phyloP scores from a whole-genome alignment of 2,888 invertebrate species.

The Oasisia sp. region DNA sequence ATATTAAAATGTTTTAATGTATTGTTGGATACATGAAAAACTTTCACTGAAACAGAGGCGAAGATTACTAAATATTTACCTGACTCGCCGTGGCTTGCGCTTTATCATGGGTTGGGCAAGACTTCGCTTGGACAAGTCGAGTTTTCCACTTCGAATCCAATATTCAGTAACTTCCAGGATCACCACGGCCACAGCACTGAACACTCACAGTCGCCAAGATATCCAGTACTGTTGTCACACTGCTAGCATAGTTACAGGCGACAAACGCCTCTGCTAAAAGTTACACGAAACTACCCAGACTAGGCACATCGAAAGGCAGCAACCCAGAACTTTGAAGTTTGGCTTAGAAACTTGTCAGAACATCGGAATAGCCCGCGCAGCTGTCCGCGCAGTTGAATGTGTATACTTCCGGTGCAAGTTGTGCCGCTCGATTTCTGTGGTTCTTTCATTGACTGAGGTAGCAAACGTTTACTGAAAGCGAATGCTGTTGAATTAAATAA shows the following conservation, averaged over 20 bases:
- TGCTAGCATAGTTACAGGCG: not conserved
- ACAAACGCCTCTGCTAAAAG: not conserved
- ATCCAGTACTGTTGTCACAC: not conserved
- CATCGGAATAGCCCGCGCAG: not conserved
- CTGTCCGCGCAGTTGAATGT: not conserved
- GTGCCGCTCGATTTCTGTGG: not conserved
- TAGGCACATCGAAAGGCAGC: not conserved
- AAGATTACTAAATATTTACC: not conserved
- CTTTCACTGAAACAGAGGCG: not conserved
- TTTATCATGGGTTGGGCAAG: not conserved
- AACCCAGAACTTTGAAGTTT: not conserved
- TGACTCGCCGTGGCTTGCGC: not conserved
- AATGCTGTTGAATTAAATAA: not conserved
- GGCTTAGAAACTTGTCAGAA: not conserved
- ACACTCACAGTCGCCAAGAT: not conserved
- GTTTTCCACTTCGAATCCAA: too few relatives aligned
- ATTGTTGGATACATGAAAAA: too few relatives aligned
- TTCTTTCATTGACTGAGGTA: not conserved
- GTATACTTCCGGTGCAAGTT: not conserved
- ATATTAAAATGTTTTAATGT: too few relatives aligned
- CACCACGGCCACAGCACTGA: not conserved
- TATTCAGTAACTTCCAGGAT: too few relatives aligned
- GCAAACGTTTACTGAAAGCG: not conserved
- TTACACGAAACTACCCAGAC: not conserved
- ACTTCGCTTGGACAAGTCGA: not conserved